These are phyloP conservation scores for Hafferia zeledoni DNA, from an alignment of 2,797 vertebrate species.

Conservation along the genomic window DNA sequence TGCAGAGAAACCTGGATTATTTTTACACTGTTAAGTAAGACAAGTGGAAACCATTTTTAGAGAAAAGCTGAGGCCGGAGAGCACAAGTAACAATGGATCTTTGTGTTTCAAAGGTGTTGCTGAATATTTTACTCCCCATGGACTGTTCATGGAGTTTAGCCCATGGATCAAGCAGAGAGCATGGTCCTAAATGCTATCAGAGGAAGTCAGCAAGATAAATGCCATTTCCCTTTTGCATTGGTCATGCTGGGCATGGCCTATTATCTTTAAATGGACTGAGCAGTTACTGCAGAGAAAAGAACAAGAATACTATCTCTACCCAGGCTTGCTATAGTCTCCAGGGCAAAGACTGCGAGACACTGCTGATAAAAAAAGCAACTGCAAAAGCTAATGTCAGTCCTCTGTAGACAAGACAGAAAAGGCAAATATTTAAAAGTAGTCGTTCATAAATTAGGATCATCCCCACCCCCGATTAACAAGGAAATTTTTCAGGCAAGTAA, in stretches of 20 bases:
- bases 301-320: slow-evolving; percentile 20
- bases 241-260: slow-evolving; percentile 34
- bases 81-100: slow-evolving; percentile 34
- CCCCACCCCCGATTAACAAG: neutral
- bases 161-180: slow-evolving; percentile 19
- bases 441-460: slow-evolving; percentile 7
- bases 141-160: neutral
- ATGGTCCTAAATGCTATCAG: neutral
- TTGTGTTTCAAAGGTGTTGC: slow-evolving; percentile 34
- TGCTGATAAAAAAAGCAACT: slow-evolving; percentile 38
- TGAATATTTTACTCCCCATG: slow-evolving; percentile 22
- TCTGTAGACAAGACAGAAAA: neutral
- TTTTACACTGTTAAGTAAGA: slow-evolving; percentile 16
- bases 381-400: neutral
- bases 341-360: slow-evolving; percentile 9
- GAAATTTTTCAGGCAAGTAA: slow-evolving; percentile 31
- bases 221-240: slow-evolving; percentile 3
- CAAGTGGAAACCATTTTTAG: slow-evolving; percentile 22
- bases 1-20: slow-evolving; percentile 35
- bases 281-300: slow-evolving; percentile 23
- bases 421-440: slow-evolving; percentile 23
- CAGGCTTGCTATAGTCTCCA: slow-evolving; percentile 15
- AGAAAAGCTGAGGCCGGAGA: slow-evolving; percentile 10
- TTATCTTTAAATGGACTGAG: slow-evolving; percentile 43
- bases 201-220: slow-evolving; percentile 47